Conservation (phyloP, 1,140 invertebrate genomes). For the Nephila pilipes region DNA sequence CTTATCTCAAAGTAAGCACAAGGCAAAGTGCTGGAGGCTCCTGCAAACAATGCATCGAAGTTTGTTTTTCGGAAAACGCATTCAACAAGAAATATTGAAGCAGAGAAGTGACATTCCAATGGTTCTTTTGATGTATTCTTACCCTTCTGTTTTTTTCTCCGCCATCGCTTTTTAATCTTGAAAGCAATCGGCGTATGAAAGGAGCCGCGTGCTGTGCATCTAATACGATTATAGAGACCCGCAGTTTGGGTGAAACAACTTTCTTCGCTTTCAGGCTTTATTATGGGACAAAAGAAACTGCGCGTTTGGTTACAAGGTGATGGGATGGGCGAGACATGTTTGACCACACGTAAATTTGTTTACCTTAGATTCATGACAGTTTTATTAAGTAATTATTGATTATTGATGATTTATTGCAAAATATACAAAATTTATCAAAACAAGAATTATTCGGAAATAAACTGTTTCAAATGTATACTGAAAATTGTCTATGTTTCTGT, state of each 20-base stretch:
- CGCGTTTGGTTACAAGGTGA: neutral
- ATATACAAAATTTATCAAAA: no score
- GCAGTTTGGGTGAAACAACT: conserved; percentile 34
- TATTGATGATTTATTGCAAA: no score
- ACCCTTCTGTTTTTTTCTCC: conserved; percentile 6
- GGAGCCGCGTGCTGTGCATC: conserved; percentile 32
- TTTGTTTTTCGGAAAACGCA: conserved; percentile 56
- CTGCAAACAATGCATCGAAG: conserved; percentile 37
- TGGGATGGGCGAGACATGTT: neutral
- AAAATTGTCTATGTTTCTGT: no score
- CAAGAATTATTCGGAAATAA: no score
- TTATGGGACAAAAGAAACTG: neutral
- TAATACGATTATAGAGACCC: conserved; percentile 53
- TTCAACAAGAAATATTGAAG: conserved; percentile 58
- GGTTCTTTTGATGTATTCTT: conserved; percentile 24
- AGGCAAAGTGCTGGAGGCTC: neutral
- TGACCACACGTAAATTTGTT: neutral
- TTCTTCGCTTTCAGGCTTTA: neutral
- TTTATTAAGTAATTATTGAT: no score
- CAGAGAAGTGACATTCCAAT: conserved; percentile 54
- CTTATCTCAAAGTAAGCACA: conserved; percentile 27
- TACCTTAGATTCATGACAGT: no score
- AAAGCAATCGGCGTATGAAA: conserved; percentile 64
- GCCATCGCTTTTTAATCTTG: conserved; percentile 61
- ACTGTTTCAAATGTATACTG: no score